Evolutionary conservation across 2,797 vertebrate genomes (phyloP).

Genomic region (Sylvia borin): DNA sequence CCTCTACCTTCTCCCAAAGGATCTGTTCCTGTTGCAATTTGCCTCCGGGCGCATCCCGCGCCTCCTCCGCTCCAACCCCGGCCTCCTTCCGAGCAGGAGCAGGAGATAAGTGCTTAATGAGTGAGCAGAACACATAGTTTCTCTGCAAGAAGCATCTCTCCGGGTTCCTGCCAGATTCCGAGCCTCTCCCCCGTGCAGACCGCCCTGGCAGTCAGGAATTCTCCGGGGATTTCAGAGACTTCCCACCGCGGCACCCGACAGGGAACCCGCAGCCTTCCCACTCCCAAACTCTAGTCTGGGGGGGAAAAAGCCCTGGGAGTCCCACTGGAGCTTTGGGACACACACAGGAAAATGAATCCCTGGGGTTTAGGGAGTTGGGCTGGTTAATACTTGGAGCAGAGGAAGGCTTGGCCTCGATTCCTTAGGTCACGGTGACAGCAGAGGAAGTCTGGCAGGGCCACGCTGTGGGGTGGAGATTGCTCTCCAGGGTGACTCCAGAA

Average conservation of each 20-base stretch:
- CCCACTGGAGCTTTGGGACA: too few species aligned
- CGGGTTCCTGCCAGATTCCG: not conserved
- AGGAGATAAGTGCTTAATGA: slow-evolving; percentile 23
- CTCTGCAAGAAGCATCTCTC: not conserved
- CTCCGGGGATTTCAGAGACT: not conserved
- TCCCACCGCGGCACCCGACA: not conserved
- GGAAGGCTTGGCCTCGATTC: slow-evolving; percentile 1
- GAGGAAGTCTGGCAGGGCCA: slow-evolving; percentile 63
- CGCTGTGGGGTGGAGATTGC: slow-evolving; percentile 41
- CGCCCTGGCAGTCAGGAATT: not conserved
- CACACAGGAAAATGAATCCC: not conserved
- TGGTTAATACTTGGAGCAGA: not conserved
- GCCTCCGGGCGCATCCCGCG: not conserved
- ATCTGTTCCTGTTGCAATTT: not conserved
- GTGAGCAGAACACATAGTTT: not conserved
- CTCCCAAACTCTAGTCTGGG: fast-evolving
- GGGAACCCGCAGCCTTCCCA: not conserved
- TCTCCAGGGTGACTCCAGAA: slow-evolving; percentile 62
- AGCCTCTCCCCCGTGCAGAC: not conserved
- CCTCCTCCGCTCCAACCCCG: not conserved
- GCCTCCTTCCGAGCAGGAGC: not conserved
- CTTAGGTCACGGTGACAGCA: slow-evolving; percentile 30
- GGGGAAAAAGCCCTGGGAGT: fast-evolving
- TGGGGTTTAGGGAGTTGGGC: not conserved
- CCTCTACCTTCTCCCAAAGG: not conserved